These are phyloP conservation scores for Coranthus polyacanthus DNA, from an alignment of 2,797 vertebrate genomes.

Conservation along the genomic window DNA sequence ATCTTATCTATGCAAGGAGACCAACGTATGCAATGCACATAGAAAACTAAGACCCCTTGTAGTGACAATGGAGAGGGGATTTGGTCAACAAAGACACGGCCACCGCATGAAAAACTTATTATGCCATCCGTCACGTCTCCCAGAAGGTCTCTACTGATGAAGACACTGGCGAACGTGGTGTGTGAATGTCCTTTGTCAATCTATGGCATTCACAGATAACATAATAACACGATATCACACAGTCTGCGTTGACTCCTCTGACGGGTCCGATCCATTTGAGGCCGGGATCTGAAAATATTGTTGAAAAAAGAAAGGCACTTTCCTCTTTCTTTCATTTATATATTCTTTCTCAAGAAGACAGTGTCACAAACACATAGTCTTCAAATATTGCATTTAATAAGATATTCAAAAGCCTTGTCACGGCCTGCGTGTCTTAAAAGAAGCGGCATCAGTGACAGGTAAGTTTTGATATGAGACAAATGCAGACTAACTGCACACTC, in stretches of 20 bases:
- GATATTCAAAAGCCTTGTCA: conserved; percentile 28
- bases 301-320: conserved; percentile 17
- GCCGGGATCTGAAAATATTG: conserved; percentile 44
- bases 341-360: conserved; percentile 9
- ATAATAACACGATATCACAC: no score
- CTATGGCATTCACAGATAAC: conserved; percentile 1
- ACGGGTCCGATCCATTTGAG: conserved; percentile 46
- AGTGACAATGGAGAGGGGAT: no score
- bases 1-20: no score
- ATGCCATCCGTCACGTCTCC: no score
- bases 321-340: background rate
- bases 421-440: conserved; percentile 26
- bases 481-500: conserved; percentile 49
- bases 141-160: no score
- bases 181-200: no score
- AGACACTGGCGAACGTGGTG: no score
- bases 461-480: conserved; percentile 47
- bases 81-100: no score
- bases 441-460: conserved; percentile 26
- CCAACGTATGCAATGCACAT: no score
- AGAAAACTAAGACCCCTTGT: no score
- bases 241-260: conserved; percentile 37
- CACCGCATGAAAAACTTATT: no score
- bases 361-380: conserved; percentile 4
- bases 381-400: conserved; percentile 46